phyloP scores from a whole-genome alignment of 2,888 invertebrate genomes.

The Drosophila phalerata region DNA sequence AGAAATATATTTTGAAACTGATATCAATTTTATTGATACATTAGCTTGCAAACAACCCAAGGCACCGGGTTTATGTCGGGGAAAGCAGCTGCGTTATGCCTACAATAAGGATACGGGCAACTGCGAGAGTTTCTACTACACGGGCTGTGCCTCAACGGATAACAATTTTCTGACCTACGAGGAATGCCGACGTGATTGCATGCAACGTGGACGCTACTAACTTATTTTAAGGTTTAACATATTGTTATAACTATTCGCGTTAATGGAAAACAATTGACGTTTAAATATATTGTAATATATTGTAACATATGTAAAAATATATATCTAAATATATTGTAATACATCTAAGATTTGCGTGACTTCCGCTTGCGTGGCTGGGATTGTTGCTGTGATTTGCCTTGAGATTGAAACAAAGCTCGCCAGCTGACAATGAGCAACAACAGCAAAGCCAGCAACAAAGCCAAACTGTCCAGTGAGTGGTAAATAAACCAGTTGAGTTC shows the following conservation, averaged over 20 bases:
- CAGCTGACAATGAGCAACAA: slow-evolving; percentile 4
- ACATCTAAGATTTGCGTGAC: slow-evolving; percentile 20
- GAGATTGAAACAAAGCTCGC: not conserved
- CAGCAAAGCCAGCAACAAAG: slow-evolving; percentile 30
- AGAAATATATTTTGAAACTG: not conserved
- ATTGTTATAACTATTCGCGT: slow-evolving; percentile 8
- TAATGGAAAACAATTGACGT: not conserved
- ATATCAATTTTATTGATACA: not conserved
- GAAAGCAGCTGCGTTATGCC: slow-evolving; percentile 77
- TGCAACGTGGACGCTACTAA: slow-evolving; percentile 75
- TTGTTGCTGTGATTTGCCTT: not conserved
- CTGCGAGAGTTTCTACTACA: slow-evolving; percentile 81
- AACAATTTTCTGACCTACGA: slow-evolving; percentile 82
- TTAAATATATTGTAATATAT: too few relatives aligned
- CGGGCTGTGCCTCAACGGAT: slow-evolving; percentile 77
- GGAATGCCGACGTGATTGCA: slow-evolving; percentile 82
- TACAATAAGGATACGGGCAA: slow-evolving; percentile 74
- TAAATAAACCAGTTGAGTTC: slow-evolving; percentile 83
- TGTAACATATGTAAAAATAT: too few relatives aligned
- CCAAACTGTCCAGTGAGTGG: slow-evolving; percentile 82
- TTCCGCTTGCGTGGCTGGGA: not conserved
- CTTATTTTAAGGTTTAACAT: not conserved
- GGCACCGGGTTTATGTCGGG: slow-evolving; percentile 76
- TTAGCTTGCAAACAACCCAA: slow-evolving; percentile 76
- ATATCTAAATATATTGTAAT: not conserved